These are phyloP conservation scores for Subacronicta megacephala DNA, from an alignment of 2,888 invertebrate genomes.

Conservation along the genomic window DNA sequence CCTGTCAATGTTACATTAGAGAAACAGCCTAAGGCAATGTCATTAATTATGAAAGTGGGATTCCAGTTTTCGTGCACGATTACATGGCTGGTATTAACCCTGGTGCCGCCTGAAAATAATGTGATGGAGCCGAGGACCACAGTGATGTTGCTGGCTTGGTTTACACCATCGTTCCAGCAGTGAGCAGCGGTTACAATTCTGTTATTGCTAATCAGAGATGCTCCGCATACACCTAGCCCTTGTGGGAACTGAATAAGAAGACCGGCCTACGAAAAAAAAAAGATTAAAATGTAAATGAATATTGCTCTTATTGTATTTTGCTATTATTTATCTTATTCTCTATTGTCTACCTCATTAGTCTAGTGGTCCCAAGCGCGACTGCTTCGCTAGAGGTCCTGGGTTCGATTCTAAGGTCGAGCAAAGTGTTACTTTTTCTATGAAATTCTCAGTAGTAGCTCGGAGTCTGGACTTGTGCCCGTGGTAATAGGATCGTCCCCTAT, in stretches of 20 bases:
- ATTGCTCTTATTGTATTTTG: no score
- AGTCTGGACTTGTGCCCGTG: no score
- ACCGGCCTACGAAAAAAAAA: conserved; percentile 35
- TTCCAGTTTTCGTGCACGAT: conserved; percentile 64
- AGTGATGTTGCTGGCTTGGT: conserved; percentile 66
- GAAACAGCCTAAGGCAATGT: conserved; percentile 71
- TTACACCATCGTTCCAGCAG: conserved; percentile 73
- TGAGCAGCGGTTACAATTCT: conserved; percentile 73
- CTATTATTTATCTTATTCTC: no score
- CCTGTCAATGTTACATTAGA: no score
- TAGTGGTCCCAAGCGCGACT: no score
- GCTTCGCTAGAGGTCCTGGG: no score
- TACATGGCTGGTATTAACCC: conserved; percentile 60
- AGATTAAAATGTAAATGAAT: no score
- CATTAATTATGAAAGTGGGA: conserved; percentile 64
- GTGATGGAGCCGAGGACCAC: conserved; percentile 68
- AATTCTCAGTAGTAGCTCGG: no score
- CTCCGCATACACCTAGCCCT: conserved; percentile 68
- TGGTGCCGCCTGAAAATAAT: conserved; percentile 66
- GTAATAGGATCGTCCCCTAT: no score
- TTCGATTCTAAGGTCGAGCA: no score
- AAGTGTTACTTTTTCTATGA: no score
- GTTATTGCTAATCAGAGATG: conserved; percentile 59
- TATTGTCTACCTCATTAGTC: no score
- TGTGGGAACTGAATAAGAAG: conserved; percentile 20